phyloP scores from a whole-genome alignment of 2,888 invertebrate genomes.

The Xanthorhoe spadicearia region DNA sequence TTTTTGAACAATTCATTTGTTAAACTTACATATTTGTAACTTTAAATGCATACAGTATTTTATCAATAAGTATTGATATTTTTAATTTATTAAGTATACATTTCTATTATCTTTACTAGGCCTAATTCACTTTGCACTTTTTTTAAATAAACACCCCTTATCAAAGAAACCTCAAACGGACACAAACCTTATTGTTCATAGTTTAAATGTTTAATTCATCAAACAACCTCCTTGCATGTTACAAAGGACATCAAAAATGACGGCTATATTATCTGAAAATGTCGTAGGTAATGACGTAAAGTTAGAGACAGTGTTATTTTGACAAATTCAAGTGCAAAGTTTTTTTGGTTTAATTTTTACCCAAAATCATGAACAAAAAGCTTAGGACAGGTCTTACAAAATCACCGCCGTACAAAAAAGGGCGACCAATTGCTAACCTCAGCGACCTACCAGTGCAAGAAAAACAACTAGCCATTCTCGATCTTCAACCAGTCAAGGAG shows the following conservation, averaged over 20 bases:
- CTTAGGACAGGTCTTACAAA: conserved; percentile 21
- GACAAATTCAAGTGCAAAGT: conserved; percentile 32
- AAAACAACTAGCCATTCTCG: conserved; percentile 28
- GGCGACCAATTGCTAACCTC: conserved; percentile 15
- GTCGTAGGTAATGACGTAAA: background rate
- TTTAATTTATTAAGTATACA: too few species aligned
- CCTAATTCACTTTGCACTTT: too few species aligned
- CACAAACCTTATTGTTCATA: background rate
- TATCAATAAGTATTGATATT: too few species aligned
- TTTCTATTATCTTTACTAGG: too few species aligned
- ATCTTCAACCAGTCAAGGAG: conserved; percentile 51
- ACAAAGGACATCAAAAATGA: background rate
- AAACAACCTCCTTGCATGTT: background rate
- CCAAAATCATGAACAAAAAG: conserved; percentile 38
- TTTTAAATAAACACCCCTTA: too few species aligned
- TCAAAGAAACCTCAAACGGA: too few species aligned
- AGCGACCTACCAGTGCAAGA: conserved; percentile 25
- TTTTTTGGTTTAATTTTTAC: conserved; percentile 4
- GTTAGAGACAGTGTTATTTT: background rate
- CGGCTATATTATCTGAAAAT: background rate
- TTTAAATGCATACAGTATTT: too few species aligned
- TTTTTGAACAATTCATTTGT: too few species aligned
- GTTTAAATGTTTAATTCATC: background rate
- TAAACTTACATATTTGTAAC: too few species aligned
- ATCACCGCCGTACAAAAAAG: conserved; percentile 28